Base-by-base conservation (phyloP, 1,140 invertebrate genomes). In the Zaprionus inermis region DNA sequence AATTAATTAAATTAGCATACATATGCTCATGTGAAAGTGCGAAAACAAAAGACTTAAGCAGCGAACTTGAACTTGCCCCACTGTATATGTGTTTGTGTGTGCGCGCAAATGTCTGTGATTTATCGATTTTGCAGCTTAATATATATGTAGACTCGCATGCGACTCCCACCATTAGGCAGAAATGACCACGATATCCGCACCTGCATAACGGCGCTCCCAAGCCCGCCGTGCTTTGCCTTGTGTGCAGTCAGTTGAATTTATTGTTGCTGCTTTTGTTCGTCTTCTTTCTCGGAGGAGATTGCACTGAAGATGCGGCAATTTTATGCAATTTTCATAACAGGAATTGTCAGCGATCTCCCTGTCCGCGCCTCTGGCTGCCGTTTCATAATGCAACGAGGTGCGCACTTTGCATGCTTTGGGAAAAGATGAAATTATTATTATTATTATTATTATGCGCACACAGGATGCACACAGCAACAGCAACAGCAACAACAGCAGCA, bases 251-350 rank as follows among this genome's bases (percentile, higher is more conserved):
- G 5, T 41, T 66, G 65, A 28, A n/a, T 14, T 55, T 67, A 67
- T 36, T 73, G 36, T 32, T 24, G 18, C 9, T 18, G 32, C 18
- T 76, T 41, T 63, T 70, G 16, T n/a, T 44, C 38, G 59, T 51
- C 30, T 56, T 59, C 22, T 41, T 60, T 56, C 54, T 61, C 38
- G 38, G 38, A 16, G 60, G 60, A 28, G 46, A 66, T 66, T 82
- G 51, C 51, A 79, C 61, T 84, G 83, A 83, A 86, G 82, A 88
- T 79, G 82, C 83, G 76, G 72, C 75, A 78, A 71, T 74, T 79
- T 88, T 83, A 85, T 82, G 79, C 79, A 88, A 82, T 82, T 77
- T 82, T 71, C 52, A 54, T 72, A 76, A 76, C 75, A 81, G 82
- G 76, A 79, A 83, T 81, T 68, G 71, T 60, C 72, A 66, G 78